Evolutionary conservation across 1,140 invertebrate genomes (phyloP), one percentile per base, ranked within the genome.

Genomic region (Bombus ignitus): DNA sequence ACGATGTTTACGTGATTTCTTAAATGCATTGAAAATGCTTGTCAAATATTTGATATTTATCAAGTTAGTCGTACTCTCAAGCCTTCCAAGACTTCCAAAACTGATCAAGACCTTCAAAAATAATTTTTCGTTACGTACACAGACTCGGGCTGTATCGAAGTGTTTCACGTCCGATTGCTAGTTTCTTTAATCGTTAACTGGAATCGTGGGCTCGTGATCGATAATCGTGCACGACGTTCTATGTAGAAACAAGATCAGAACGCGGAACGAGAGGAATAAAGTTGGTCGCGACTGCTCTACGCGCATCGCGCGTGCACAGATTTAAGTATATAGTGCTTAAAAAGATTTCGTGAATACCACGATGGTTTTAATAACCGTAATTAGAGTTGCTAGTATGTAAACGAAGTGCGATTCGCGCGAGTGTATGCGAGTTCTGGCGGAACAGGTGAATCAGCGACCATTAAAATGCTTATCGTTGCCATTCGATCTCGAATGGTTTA

Each of bases 381-480:
- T 70, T 79, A 79, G 9, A 15, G 25, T 25, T 22, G 12, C 42
- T 79, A 32, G 77, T 68, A 79, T 35, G 42, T 47, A 79, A 68
- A 68, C 25, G 77, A 79, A 37, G 42, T 32, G 62, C 42, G 77
- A 37, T 22, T 79, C 62, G 62, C 68, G 47, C n/a, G 44, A 53
- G 32, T 25, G 32, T 79, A 25, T 8, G 22, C 25, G 25, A 25
- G 39, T 35, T 28, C n/a, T 13, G 39, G 10, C 13, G 39, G 15
- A 66, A 65, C 22, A 32, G 18, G 42, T 10, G 62, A 66, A 66
- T 22, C 39, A 47, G 37, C 42, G 32, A 37, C 25, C 44, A 22
- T 79, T 79, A 79, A 79, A 53, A 53, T 18, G 22, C 62, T 79
- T 79, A 79, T 79, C 62, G 77, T 53, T 68, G 13, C 65, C 65